Conservation (phyloP, 2,113 vertebrate species). For the Psophia crepitans region DNA sequence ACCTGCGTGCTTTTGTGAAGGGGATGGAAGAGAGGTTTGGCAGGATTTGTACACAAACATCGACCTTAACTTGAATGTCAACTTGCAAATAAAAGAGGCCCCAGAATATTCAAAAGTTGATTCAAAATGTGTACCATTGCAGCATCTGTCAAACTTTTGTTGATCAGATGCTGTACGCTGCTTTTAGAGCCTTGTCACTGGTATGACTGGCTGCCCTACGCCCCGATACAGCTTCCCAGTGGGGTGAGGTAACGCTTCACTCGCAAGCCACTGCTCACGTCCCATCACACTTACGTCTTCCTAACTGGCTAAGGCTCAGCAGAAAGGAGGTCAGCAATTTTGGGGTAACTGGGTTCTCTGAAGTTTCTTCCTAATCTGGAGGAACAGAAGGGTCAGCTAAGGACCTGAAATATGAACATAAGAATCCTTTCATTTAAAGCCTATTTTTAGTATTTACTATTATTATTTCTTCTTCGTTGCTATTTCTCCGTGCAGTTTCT, state of each 20-base stretch:
- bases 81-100: not conserved
- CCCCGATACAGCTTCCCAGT: fast-evolving
- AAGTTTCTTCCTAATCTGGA: not conserved
- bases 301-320: not conserved
- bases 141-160: not conserved
- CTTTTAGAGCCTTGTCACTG: not conserved
- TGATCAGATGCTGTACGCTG: not conserved
- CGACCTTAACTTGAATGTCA: not conserved
- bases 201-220: not conserved
- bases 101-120: not conserved
- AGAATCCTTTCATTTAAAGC: not conserved
- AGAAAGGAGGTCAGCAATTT: not conserved
- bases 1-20: not conserved
- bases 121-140: not conserved
- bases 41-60: not conserved
- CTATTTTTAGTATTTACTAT: not conserved
- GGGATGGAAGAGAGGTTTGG: not conserved
- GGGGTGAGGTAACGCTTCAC: not conserved
- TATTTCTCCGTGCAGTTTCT: not conserved
- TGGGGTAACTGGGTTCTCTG: not conserved
- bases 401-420: not conserved
- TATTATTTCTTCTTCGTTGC: not conserved
- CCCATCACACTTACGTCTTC: not conserved
- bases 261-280: not conserved
- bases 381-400: not conserved